Evolutionary conservation across 2,113 vertebrate species (phyloP).

Genomic region (Danio rerio): DNA sequence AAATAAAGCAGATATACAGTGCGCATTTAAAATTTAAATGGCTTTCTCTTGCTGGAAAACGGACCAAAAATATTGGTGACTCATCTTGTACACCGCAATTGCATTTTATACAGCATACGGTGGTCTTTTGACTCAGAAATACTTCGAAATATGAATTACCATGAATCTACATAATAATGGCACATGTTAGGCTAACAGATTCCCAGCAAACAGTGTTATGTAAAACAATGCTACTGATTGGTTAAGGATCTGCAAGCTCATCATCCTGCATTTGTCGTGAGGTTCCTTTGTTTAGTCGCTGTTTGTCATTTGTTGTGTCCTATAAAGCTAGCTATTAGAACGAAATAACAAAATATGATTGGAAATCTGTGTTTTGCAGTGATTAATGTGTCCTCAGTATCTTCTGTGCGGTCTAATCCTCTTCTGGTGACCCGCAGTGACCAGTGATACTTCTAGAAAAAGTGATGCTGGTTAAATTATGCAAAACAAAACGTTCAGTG

Average conservation of each 20-base stretch:
- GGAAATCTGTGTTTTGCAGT: constrained; percentile 17
- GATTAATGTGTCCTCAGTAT: constrained; percentile 11
- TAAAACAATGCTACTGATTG: background rate
- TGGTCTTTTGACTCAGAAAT: background rate
- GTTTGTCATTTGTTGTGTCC: constrained; percentile 54
- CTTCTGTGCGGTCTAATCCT: background rate
- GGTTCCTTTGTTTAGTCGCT: background rate
- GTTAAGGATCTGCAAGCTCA: background rate
- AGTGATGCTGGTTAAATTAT: constrained; percentile 47
- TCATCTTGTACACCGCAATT: constrained; percentile 40
- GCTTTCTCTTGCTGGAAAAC: background rate
- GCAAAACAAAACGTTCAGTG: constrained; percentile 48
- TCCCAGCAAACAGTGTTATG: background rate
- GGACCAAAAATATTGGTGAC: background rate
- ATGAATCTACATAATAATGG: constrained; percentile 17
- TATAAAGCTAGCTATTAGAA: background rate
- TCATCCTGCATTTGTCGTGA: background rate
- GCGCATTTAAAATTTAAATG: background rate
- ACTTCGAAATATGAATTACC: constrained; percentile 10
- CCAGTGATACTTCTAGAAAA: constrained; percentile 37
- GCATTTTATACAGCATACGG: constrained; percentile 41
- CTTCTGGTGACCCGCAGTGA: constrained; percentile 36
- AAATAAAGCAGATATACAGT: constrained; percentile 18
- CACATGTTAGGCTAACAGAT: background rate
- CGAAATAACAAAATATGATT: background rate